Conservation (phyloP, 2,888 invertebrate genomes). For the Macaria notata region DNA sequence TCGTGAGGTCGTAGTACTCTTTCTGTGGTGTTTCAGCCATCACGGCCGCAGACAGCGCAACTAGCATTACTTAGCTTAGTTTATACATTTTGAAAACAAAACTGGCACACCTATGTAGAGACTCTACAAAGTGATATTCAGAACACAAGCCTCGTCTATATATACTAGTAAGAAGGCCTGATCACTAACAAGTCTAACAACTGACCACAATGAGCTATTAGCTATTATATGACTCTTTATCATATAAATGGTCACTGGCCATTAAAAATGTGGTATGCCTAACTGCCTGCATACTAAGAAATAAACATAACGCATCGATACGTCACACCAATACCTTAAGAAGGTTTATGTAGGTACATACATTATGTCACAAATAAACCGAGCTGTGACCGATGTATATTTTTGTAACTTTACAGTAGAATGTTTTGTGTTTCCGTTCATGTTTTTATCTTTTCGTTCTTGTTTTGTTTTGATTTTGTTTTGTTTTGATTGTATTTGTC, state of each 20-base stretch:
- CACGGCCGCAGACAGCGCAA: neutral
- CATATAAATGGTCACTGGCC: neutral
- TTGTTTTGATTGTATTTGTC: no score
- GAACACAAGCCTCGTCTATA: neutral
- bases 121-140: neutral
- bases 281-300: neutral
- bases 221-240: no score
- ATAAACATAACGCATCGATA: no score
- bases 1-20: neutral
- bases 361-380: no score
- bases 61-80: neutral
- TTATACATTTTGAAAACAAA: neutral
- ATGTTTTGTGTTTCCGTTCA: no score
- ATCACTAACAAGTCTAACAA: neutral
- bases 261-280: neutral
- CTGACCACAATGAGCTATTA: neutral
- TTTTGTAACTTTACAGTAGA: no score
- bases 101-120: no score
- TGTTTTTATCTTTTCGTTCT: no score
- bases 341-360: no score
- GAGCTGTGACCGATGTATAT: no score
- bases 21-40: neutral
- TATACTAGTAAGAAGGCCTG: neutral
- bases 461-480: no score
- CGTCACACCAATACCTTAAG: no score